A percentile compares a stretch with the other conserved stretches of the same genome.
phyloP scores from a whole-genome alignment of 2,888 invertebrate species.

The Parochlus steinenii region DNA sequence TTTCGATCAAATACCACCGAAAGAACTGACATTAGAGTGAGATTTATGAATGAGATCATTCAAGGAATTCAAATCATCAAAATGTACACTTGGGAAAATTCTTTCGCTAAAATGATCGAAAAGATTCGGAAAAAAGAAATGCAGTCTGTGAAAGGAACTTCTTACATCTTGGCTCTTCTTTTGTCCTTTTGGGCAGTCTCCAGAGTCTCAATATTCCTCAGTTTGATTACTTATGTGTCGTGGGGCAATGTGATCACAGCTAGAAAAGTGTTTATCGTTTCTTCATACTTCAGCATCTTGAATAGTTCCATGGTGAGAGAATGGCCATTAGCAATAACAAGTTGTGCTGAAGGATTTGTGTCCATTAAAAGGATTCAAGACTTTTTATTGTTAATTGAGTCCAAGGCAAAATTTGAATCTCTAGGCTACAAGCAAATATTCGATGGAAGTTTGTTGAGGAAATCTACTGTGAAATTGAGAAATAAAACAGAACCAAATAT shows the following conservation, averaged over 20 bases:
- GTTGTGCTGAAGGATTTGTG: slow-evolving; percentile 44
- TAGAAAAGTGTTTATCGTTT: slow-evolving; percentile 42
- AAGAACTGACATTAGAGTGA: slow-evolving; percentile 56
- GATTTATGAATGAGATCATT: slow-evolving; percentile 65
- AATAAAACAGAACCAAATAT: slow-evolving; percentile 24
- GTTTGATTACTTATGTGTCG: slow-evolving; percentile 36
- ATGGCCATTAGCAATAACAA: slow-evolving; percentile 38
- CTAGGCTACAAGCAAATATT: slow-evolving; percentile 18
- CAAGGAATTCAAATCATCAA: slow-evolving; percentile 67
- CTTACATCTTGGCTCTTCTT: slow-evolving; percentile 29
- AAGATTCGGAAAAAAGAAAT: slow-evolving; percentile 52
- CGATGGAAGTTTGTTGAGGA: slow-evolving; percentile 20
- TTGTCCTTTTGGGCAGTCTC: slow-evolving; percentile 31
- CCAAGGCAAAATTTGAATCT: slow-evolving; percentile 15
- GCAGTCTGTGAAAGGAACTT: slow-evolving; percentile 38
- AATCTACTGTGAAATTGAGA: slow-evolving; percentile 16
- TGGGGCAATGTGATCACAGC: slow-evolving; percentile 38
- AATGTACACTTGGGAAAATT: slow-evolving; percentile 76
- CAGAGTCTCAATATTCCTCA: slow-evolving; percentile 43
- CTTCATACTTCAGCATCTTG: slow-evolving; percentile 43
- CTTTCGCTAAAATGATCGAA: slow-evolving; percentile 51
- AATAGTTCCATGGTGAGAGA: slow-evolving; percentile 33
- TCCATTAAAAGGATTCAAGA: slow-evolving; percentile 43
- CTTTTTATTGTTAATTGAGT: slow-evolving; percentile 32
- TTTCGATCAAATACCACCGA: slow-evolving; percentile 44